Evolutionary conservation across 2,888 invertebrate genomes (phyloP).

Genomic region (Oscheius onirici): DNA sequence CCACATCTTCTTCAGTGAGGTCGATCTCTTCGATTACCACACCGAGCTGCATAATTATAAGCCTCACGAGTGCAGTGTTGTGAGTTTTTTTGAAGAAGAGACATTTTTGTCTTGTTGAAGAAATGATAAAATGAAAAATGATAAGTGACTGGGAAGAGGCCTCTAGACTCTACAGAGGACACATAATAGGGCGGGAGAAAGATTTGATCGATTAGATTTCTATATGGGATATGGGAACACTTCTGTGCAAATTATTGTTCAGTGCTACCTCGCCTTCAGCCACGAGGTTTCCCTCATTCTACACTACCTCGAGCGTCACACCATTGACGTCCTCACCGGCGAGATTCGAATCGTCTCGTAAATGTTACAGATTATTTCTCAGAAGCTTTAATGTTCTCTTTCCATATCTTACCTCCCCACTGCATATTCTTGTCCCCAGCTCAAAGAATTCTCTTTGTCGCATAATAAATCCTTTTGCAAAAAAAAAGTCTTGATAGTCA

Average conservation of each 20-base stretch:
- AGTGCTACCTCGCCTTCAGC: neutral
- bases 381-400: neutral
- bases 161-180: too few species aligned
- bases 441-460: neutral
- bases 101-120: too few species aligned
- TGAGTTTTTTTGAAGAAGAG: too few species aligned
- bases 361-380: neutral
- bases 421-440: neutral
- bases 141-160: too few species aligned
- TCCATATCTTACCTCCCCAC: neutral
- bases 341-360: neutral
- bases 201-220: too few species aligned
- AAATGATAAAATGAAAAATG: too few species aligned
- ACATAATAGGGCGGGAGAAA: too few species aligned
- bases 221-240: too few species aligned
- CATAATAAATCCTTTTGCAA: neutral
- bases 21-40: neutral
- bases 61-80: neutral
- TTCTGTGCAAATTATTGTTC: neutral
- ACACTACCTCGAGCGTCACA: neutral
- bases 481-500: neutral
- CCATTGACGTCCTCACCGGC: neutral
- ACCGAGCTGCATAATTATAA: neutral
- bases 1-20: neutral
- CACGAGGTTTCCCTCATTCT: conserved; percentile 5